Evolutionary conservation across 1,140 invertebrate genomes (phyloP), one percentile per base, ranked within the genome.

Genomic region (Camponotus pennsylvanicus): DNA sequence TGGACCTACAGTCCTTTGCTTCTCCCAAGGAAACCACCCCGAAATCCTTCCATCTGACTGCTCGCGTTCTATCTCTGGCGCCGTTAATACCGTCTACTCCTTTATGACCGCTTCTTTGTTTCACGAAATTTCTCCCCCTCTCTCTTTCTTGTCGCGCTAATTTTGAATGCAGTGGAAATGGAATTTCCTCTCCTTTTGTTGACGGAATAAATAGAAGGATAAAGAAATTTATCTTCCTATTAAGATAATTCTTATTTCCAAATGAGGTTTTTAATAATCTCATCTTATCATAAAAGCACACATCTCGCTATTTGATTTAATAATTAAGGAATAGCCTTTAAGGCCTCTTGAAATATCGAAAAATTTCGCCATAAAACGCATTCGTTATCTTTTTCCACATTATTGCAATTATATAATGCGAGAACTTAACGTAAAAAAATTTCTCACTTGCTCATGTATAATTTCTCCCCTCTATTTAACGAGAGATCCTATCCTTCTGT

Each of bases 61-160:
- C 80, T 85, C 66, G 49, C 77, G 55, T 77, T 45, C 86, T 71
- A 79, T 85, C 86, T 73, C 73, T 52, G 75, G 70, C 59, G 85
- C 88, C 84, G 86, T 63, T 89, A 89, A 88, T 89, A 73, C 59
- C 88, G 75, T 59, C 73, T 37, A 21, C 21, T 85, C 73, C 67
- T 88, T 84, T 69, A 73, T 69, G 42, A 4, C n/a, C 34, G 13
- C n/a, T 79, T 79, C 61, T 67, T 67, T 79, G 61, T 79, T 32
- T 37, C 21, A 21, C 2, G 34, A 27, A 79, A 79, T 67, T 59
- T 37, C 76, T 52, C 18, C 34, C 1, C 66, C 34, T 42, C 11
- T 18, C 15, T 11, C 2, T 4, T 32, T 37, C 21, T 59, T 78
- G 18, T 34, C 32, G 9, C 15, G 59, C 27, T 18, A 45, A 66